phyloP scores from a whole-genome alignment of 2,888 invertebrate species.

The Carpatolechia fugitivella region DNA sequence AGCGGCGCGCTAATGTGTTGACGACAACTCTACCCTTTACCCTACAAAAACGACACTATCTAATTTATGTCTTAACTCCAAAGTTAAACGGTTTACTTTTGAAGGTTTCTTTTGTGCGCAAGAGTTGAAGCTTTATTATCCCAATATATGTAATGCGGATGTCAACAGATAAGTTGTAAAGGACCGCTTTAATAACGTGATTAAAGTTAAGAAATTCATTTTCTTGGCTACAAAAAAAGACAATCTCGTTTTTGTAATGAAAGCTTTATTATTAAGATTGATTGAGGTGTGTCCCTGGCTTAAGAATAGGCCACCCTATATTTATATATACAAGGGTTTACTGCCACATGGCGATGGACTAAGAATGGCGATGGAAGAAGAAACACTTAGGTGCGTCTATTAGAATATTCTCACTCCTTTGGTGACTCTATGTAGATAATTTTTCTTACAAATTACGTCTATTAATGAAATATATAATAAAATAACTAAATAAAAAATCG shows the following conservation, averaged over 20 bases:
- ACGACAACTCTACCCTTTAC: slow-evolving; percentile 55
- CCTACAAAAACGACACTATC: slow-evolving; percentile 24
- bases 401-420: no score
- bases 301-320: no score
- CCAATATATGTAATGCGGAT: slow-evolving; percentile 40
- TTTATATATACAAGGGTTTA: no score
- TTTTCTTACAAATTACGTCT: no score
- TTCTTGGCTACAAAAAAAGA: not conserved
- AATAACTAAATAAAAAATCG: no score
- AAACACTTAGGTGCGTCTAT: no score
- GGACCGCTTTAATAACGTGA: slow-evolving; percentile 20
- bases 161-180: slow-evolving; percentile 20
- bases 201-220: not conserved
- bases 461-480: no score
- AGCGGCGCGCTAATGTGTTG: slow-evolving; percentile 54
- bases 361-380: no score
- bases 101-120: not conserved
- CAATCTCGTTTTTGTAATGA: not conserved
- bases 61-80: slow-evolving; percentile 22
- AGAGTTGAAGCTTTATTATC: slow-evolving; percentile 40
- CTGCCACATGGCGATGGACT: no score
- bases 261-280: not conserved
- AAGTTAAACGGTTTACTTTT: slow-evolving; percentile 9
- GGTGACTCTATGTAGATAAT: no score
- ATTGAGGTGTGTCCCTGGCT: no score